Evolutionary conservation across 2,797 vertebrate species (phyloP).

Genomic region (Oreonectes daqikongensis): DNA sequence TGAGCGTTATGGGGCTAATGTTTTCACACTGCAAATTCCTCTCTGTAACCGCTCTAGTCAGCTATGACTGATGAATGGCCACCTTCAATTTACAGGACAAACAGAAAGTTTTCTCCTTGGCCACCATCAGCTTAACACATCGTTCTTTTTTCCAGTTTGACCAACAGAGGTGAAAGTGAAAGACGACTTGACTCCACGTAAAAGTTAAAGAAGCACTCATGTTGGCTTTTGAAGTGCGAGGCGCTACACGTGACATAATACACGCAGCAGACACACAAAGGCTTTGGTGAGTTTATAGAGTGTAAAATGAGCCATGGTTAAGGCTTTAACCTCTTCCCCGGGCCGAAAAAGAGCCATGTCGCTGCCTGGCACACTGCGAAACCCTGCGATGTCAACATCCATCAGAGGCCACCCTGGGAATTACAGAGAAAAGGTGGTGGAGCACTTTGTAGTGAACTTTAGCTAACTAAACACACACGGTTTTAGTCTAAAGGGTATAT

Average conservation of each 20-base stretch:
- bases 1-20: slow-evolving; percentile 36
- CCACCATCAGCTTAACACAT: slow-evolving; percentile 11
- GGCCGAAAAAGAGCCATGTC: slow-evolving; percentile 29
- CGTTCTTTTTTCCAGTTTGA: not conserved
- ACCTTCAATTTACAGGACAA: slow-evolving; percentile 40
- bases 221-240: slow-evolving; percentile 30
- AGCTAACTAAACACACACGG: not conserved
- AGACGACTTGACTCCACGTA: not conserved
- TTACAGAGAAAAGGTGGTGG: slow-evolving; percentile 17
- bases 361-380: slow-evolving; percentile 28
- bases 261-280: slow-evolving; percentile 33
- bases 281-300: slow-evolving; percentile 22
- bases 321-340: slow-evolving; percentile 24
- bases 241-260: slow-evolving; percentile 14
- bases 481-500: not conserved
- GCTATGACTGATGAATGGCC: slow-evolving; percentile 27
- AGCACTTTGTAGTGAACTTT: slow-evolving; percentile 8
- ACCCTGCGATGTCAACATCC: slow-evolving; percentile 8
- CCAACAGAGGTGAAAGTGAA: no score
- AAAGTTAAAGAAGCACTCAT: slow-evolving; percentile 28
- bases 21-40: slow-evolving; percentile 48
- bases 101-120: slow-evolving; percentile 30
- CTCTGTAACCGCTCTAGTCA: slow-evolving; percentile 15
- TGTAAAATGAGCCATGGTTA: slow-evolving; percentile 29
- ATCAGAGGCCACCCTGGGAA: slow-evolving; percentile 11